Percentiles rank a stretch among this genome's conserved stretches.
phyloP scores from a whole-genome alignment of 2,888 invertebrate species.

The Hoplodrina blanda region DNA sequence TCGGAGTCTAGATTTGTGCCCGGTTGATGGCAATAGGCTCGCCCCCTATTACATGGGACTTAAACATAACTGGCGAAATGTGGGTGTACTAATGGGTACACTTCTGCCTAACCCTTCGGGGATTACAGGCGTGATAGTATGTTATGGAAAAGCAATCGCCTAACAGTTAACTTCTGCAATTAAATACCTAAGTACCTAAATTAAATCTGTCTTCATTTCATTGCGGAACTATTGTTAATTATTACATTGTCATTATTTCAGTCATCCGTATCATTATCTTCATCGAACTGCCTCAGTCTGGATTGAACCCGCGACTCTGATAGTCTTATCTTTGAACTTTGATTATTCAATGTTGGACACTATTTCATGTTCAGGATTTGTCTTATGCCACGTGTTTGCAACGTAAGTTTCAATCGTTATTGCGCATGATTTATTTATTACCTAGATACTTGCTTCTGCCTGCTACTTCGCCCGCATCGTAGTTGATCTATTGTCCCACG shows the following conservation, averaged over 20 bases:
- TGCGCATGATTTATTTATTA: neutral
- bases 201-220: neutral
- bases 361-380: neutral
- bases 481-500: no score
- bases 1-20: no score
- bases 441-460: no score
- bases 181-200: neutral
- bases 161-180: no score
- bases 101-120: no score
- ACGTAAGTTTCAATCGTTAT: neutral
- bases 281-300: slow-evolving; percentile 5
- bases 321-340: slow-evolving; percentile 20
- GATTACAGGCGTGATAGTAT: no score
- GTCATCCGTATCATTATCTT: slow-evolving; percentile 24
- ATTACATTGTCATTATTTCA: neutral
- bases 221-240: neutral
- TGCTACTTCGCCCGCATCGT: no score
- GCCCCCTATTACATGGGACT: no score
- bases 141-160: no score
- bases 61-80: no score
- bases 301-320: neutral
- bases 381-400: neutral
- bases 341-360: neutral
- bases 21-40: no score
- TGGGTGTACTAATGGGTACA: no score